These are phyloP conservation scores for Leucania comma DNA, from an alignment of 2,888 invertebrate species.

Conservation along the genomic window DNA sequence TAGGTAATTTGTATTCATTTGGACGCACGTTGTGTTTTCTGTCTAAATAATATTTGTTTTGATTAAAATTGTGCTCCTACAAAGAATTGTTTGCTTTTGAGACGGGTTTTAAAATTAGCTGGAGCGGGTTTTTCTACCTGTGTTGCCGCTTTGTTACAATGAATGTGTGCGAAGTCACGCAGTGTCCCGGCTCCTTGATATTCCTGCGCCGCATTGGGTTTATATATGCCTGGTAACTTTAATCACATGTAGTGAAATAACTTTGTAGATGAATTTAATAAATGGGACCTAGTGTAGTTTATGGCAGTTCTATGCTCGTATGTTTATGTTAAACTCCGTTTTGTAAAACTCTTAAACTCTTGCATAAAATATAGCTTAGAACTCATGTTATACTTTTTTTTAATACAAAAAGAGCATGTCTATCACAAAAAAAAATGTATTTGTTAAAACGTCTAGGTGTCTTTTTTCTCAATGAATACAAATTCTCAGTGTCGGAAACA, in stretches of 20 bases:
- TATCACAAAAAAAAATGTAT: neutral
- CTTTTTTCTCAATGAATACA: slow-evolving; percentile 24
- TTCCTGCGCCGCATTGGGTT: slow-evolving; percentile 74
- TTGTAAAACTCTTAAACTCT: neutral
- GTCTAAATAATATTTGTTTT: slow-evolving; percentile 76
- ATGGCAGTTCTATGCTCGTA: neutral
- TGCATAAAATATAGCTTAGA: neutral
- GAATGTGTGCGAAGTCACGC: slow-evolving; percentile 85
- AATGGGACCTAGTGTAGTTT: neutral
- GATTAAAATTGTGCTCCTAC: slow-evolving; percentile 79
- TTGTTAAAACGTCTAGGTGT: neutral
- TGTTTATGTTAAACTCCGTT: neutral
- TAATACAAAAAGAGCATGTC: too few species aligned
- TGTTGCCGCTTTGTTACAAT: slow-evolving; percentile 79
- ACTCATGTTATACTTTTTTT: neutral
- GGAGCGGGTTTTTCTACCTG: slow-evolving; percentile 83
- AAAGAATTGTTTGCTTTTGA: slow-evolving; percentile 78
- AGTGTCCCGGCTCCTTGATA: slow-evolving; percentile 78
- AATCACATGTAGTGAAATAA: slow-evolving; percentile 65
- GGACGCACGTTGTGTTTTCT: slow-evolving; percentile 60
- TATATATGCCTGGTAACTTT: slow-evolving; percentile 73
- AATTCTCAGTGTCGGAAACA: slow-evolving; percentile 56
- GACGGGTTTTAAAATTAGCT: slow-evolving; percentile 79
- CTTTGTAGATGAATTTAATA: slow-evolving; percentile 41
- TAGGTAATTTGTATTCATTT: slow-evolving; percentile 70